Percentiles rank a stretch among this genome's conserved stretches.
phyloP scores from a whole-genome alignment of 2,888 invertebrate genomes.

The Drosophila nigritarsus region DNA sequence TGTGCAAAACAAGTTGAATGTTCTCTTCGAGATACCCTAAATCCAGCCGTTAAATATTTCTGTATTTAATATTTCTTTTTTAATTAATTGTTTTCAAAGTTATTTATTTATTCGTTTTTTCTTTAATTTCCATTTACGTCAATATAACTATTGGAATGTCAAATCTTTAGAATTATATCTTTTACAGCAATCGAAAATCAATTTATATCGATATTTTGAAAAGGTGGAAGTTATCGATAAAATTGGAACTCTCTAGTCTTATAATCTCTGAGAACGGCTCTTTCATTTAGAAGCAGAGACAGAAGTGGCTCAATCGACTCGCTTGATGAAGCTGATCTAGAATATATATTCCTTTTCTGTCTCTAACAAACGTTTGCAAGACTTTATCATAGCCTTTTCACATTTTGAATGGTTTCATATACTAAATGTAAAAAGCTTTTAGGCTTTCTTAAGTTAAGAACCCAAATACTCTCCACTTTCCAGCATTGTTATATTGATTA shows the following conservation, averaged over 20 bases:
- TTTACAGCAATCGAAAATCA: not conserved
- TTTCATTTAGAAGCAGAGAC: not conserved
- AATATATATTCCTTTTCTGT: not conserved
- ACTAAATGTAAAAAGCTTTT: not conserved
- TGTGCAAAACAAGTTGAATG: not conserved
- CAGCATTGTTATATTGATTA: not conserved
- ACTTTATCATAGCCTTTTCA: not conserved
- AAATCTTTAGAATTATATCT: not conserved
- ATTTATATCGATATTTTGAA: not conserved
- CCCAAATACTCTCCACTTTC: not conserved
- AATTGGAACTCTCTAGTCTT: not conserved
- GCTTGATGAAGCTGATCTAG: not conserved
- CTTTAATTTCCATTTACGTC: not conserved
- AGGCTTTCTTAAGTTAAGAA: not conserved
- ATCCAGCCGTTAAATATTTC: not conserved
- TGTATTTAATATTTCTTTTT: not conserved
- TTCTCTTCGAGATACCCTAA: not conserved
- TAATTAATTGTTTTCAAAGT: not conserved
- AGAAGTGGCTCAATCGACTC: not conserved
- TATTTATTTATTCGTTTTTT: not conserved
- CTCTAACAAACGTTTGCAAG: not conserved
- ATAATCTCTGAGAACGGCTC: not conserved
- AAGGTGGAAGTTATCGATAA: not conserved
- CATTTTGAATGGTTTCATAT: not conserved
- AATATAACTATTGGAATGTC: too few relatives aligned